Evolutionary conservation across 2,113 vertebrate genomes (phyloP), one percentile per base, ranked within the genome.

Genomic region (Camelus dromedarius): DNA sequence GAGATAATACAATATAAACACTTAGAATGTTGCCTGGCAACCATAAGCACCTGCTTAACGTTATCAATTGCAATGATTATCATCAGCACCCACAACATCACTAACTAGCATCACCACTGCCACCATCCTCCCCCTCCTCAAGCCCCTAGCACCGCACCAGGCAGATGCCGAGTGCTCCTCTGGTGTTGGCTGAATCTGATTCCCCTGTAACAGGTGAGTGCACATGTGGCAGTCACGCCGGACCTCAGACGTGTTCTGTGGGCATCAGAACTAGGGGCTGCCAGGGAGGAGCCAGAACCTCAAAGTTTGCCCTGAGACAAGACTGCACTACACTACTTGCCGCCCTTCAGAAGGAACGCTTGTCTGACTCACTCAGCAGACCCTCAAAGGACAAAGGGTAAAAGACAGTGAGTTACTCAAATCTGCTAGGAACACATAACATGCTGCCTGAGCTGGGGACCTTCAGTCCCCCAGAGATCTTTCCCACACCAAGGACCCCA

Each of bases 201-300:
- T 13, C 38, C 84, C 1, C 24, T 16, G 52, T 20, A 3, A 54
- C 5, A 35, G 46, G 18, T 3, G 22, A n/a, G 38, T 1, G 38
- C 3, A 0, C 1, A 2, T 0, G 15, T 8, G 22, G 48, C 75
- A 15, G 14, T 24, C 76, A 42, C 3, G 6, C 8, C 66, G 69
- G 15, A 72, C 48, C 48, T 14, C 4, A 10, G 9, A 7, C 3
- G 8, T 3, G 28, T 46, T 76, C 30, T 76, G 30, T 1, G 5
- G 69, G 28, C 4, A 0, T 7, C 5, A 13, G 46, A 6, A 28
- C 26, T 4, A 8, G 50, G 16, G 8, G 32, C n/a, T 22, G 5
- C 46, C 8, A 9, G 10, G 2, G 2, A 54, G 42, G 13, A 52
- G 30, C n/a, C 15, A n/a, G 38, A 15, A 46, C 35, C 56, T 73